Base-by-base conservation (phyloP, 1,140 invertebrate species). In the Leptinotarsa lineolata region DNA sequence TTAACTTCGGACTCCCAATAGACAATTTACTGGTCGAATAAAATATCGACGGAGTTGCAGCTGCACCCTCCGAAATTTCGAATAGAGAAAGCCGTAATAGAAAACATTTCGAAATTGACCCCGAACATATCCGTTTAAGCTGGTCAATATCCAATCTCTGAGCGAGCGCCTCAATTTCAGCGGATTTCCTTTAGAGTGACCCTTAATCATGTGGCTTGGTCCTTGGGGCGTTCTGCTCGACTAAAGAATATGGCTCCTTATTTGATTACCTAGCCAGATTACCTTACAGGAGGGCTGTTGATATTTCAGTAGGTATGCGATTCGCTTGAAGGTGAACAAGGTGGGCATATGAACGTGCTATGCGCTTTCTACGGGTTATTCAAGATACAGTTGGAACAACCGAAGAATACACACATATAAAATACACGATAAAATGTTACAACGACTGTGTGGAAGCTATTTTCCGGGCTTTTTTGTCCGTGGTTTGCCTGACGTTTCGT, bases 81-180 rank as follows among this genome's bases (percentile, higher is more conserved):
- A 24, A 63, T 20, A 67, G 12, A 70, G 21, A 45, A 61, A 70
- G 20, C 24, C 59, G 8, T 70, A 70, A 70, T 61, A 60, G 69
- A 70, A 70, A 70, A 70, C 69, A 67, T 67, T 70, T 24, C 60
- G 12, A 72, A 72, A 72, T 60, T 67, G 64, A 45, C 39, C 60
- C 70, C 59, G 70, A 66, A 64, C 70, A 67, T 72, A 76, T 76
- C 75, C 75, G 68, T 72, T 76, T 76, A 76, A 76, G 75, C 75
- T 74, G 78, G 76, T 79, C 78, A 79, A 79, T 79, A 79, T 79
- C 78, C 78, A 79, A 79, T 79, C 78, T 79, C 78, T 79, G 75
- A 75, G 76, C 76, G 76, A 79, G 77, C 72, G 76, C 74, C 76
- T 79, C 78, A 77, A 79, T 79, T 78, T 76, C 78, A 76, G 69